phyloP scores from a whole-genome alignment of 1,140 invertebrate species.

The Dendrolimus kikuchii region DNA sequence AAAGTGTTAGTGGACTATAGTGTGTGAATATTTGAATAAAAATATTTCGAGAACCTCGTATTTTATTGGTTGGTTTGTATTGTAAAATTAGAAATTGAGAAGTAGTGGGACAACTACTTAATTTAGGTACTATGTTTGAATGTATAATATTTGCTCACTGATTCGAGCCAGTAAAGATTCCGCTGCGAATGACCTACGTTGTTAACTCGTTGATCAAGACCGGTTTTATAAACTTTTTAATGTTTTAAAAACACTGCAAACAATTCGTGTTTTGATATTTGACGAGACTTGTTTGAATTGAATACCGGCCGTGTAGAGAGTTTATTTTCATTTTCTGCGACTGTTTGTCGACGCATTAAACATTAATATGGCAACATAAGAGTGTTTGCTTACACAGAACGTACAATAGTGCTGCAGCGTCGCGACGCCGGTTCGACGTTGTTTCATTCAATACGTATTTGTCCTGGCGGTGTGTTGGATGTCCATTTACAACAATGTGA shows the following conservation, averaged over 20 bases:
- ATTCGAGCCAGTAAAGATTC: too few relatives aligned
- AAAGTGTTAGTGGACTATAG: conserved; percentile 26
- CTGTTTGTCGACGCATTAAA: conserved; percentile 40
- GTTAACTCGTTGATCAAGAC: too few relatives aligned
- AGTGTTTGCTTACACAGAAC: conserved; percentile 39
- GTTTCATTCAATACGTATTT: conserved; percentile 27
- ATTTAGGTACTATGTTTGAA: too few relatives aligned
- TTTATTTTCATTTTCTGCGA: conserved; percentile 31
- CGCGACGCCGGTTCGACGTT: conserved; percentile 17
- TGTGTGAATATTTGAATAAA: conserved; percentile 27
- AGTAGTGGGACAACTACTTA: too few relatives aligned
- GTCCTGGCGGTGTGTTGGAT: conserved; percentile 20
- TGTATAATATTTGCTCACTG: too few relatives aligned
- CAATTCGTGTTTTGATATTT: not conserved
- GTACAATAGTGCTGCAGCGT: conserved; percentile 41
- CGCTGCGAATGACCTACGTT: too few relatives aligned
- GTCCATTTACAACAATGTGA: conserved; percentile 15
- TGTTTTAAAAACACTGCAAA: conserved; percentile 6
- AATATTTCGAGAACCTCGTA: conserved; percentile 3
- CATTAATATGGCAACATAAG: conserved; percentile 51
- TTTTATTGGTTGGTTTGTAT: conserved; percentile 6
- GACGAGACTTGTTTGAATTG: conserved; percentile 23
- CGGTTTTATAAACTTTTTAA: conserved; percentile 5
- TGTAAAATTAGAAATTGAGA: too few relatives aligned
- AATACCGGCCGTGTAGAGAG: conserved; percentile 20